Conservation (phyloP, 2,888 invertebrate species). For the Catocala sponsa region DNA sequence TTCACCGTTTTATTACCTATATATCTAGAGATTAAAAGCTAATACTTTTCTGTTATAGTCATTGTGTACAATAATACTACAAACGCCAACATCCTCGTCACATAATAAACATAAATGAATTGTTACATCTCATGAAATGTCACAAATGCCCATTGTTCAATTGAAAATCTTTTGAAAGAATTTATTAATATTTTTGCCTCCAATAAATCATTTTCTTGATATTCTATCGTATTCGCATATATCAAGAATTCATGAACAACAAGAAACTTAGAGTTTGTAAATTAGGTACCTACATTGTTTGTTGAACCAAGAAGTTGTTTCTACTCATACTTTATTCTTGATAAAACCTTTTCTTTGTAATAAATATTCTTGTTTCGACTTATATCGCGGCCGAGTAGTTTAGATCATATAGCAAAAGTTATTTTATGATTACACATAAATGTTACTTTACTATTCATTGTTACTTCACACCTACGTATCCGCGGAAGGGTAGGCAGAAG, state of each 20-base stretch:
- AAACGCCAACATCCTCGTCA: background rate
- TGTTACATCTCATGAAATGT: background rate
- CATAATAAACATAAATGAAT: background rate
- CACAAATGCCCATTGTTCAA: background rate
- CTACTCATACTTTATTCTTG: conserved; percentile 14
- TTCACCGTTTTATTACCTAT: too few species aligned
- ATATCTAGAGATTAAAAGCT: too few species aligned
- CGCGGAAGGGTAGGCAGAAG: too few species aligned
- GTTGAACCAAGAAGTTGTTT: conserved; percentile 20
- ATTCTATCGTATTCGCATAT: conserved; percentile 32
- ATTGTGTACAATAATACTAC: background rate
- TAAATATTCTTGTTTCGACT: conserved; percentile 1
- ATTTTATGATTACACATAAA: too few species aligned
- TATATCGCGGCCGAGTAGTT: background rate
- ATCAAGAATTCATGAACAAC: conserved; percentile 35
- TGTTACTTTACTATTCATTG: too few species aligned
- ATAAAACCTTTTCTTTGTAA: conserved; percentile 18
- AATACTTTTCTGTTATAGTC: too few species aligned
- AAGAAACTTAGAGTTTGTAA: conserved; percentile 26
- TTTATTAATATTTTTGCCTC: conserved; percentile 3
- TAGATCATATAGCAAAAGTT: too few species aligned
- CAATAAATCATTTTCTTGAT: conserved; percentile 6
- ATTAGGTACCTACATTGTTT: conserved; percentile 26
- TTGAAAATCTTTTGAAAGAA: background rate
- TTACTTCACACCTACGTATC: too few species aligned